A percentile compares a stretch with the other conserved stretches of the same genome.
Evolutionary conservation across 2,113 vertebrate species (phyloP).

Genomic region (Alethe castanea): DNA sequence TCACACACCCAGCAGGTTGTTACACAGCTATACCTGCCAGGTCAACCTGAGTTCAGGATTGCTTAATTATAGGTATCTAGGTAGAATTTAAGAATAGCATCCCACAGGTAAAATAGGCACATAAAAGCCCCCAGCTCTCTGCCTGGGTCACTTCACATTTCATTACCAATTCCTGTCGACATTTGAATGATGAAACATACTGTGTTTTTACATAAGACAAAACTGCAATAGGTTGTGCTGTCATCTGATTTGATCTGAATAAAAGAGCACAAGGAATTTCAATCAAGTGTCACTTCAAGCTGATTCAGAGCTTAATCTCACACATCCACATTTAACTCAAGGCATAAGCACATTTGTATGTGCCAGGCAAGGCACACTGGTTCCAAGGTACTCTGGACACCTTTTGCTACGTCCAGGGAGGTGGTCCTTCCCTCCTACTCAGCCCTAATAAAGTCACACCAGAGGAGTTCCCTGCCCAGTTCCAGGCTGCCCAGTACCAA

Average conservation of each 20-base stretch:
- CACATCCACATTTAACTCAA: background rate
- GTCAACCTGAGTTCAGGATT: no score
- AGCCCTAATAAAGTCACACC: background rate
- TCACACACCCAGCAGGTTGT: background rate
- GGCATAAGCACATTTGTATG: background rate
- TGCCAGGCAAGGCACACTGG: background rate
- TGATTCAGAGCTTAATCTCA: conserved; percentile 30
- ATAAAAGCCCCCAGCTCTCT: background rate
- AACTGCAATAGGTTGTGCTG: background rate
- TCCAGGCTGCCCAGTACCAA: background rate
- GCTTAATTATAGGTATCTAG: no score
- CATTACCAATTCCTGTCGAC: background rate
- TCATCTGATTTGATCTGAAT: background rate
- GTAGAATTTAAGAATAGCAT: background rate
- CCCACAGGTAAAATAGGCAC: background rate
- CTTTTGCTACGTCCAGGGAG: background rate
- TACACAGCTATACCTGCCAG: no score
- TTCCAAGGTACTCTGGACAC: background rate
- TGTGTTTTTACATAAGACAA: conserved; percentile 13
- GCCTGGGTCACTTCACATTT: background rate
- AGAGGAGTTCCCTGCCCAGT: background rate
- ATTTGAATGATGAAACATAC: background rate
- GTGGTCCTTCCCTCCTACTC: background rate
- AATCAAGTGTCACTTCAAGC: conserved; percentile 22
- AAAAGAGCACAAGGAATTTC: conserved; percentile 35